A percentile compares a stretch with the other conserved stretches of the same genome.
Conservation (phyloP, 2,888 invertebrate species). For the Amphipoea oculea region DNA sequence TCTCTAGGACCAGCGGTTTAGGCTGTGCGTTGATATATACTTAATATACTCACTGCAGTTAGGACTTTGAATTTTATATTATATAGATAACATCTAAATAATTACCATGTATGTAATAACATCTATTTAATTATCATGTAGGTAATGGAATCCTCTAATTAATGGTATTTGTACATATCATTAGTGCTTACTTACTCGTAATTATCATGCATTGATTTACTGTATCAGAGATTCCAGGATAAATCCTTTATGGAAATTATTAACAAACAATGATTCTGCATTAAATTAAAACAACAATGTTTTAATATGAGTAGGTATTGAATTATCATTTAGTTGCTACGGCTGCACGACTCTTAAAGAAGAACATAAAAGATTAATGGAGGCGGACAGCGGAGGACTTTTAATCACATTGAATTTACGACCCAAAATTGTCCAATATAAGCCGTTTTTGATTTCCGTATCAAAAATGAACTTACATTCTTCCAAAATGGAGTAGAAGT, state of each 20-base stretch:
- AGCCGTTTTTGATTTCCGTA: not conserved
- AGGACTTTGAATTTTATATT: no score
- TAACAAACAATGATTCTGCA: not conserved
- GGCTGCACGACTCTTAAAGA: not conserved
- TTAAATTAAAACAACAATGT: slow-evolving; percentile 9
- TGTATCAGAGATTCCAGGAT: slow-evolving; percentile 6
- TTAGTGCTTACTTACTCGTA: not conserved
- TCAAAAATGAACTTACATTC: not conserved
- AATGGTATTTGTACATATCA: slow-evolving; percentile 1
- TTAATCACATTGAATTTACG: not conserved
- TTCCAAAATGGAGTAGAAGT: not conserved
- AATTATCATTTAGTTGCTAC: not conserved
- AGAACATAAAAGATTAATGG: not conserved
- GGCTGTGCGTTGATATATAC: no score
- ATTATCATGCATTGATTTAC: slow-evolving; percentile 22
- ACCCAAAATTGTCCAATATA: not conserved
- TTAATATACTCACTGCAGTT: no score
- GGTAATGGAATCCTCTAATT: slow-evolving; percentile 9
- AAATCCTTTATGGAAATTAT: slow-evolving; percentile 16
- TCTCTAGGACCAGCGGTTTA: no score
- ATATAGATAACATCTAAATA: slow-evolving; percentile 7
- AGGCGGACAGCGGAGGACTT: not conserved
- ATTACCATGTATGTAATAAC: not conserved
- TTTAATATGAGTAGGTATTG: not conserved
- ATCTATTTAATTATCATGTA: not conserved